Conservation (phyloP, 2,113 vertebrate species). For the Lepus timidus region DNA sequence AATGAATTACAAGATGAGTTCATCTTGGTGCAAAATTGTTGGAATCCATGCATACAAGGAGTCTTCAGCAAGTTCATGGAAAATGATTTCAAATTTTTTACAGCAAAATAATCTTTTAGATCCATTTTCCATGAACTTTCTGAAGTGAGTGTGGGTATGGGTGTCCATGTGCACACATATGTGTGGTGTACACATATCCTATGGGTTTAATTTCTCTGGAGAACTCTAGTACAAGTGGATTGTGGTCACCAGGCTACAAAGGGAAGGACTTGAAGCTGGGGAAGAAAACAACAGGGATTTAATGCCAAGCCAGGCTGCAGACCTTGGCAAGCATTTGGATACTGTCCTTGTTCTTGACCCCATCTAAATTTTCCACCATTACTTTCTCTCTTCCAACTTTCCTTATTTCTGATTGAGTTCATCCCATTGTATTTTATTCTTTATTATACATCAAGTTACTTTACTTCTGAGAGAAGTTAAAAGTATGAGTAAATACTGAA, state of each 20-base stretch:
- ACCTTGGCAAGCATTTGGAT: neutral
- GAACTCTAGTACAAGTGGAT: neutral
- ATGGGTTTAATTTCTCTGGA: neutral
- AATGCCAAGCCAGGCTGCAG: neutral
- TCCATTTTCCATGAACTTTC: too few relatives aligned
- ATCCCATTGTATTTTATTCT: constrained; percentile 31
- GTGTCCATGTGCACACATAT: too few relatives aligned
- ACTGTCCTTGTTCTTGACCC: neutral
- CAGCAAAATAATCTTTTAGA: too few relatives aligned
- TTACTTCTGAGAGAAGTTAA: constrained; percentile 22
- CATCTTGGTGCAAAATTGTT: too few relatives aligned
- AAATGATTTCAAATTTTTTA: too few relatives aligned
- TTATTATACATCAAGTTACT: constrained; percentile 14
- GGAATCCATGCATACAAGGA: too few relatives aligned
- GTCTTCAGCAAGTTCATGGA: too few relatives aligned
- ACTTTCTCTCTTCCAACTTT: neutral
- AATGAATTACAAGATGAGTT: too few relatives aligned
- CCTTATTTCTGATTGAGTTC: constrained; percentile 21
- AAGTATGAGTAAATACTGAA: constrained; percentile 49
- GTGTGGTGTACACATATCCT: neutral
- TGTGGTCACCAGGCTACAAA: neutral
- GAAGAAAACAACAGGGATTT: neutral
- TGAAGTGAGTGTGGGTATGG: too few relatives aligned
- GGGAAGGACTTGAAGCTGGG: neutral
- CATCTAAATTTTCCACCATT: neutral